Evolutionary conservation across 1,140 invertebrate species (phyloP).

Genomic region (Chrysopa pallens): DNA sequence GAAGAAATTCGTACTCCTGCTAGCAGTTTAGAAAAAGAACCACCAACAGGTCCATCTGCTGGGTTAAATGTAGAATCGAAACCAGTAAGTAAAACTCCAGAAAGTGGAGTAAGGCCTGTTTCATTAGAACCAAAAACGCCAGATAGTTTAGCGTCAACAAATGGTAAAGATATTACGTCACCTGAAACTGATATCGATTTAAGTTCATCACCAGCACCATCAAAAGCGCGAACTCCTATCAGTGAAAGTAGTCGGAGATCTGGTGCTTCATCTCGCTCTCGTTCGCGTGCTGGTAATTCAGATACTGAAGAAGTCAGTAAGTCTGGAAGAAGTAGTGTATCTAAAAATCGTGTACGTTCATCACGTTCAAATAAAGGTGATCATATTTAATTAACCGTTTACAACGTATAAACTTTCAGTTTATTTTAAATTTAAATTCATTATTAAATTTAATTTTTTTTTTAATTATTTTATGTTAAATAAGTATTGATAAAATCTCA

Average conservation of each 20-base stretch:
- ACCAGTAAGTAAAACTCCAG: background rate
- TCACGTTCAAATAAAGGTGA: background rate
- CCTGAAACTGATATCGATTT: background rate
- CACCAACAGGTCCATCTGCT: too few species aligned
- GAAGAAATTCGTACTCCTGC: too few species aligned
- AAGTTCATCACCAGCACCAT: background rate
- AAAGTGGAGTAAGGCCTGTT: background rate
- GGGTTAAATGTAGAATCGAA: background rate
- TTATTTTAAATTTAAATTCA: too few species aligned
- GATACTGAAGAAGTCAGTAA: background rate
- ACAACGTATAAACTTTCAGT: too few species aligned
- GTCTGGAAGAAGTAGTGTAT: background rate
- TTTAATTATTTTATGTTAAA: too few species aligned
- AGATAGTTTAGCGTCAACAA: background rate
- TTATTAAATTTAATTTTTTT: too few species aligned
- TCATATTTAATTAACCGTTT: too few species aligned
- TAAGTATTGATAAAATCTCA: too few species aligned
- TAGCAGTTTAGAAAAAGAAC: too few species aligned
- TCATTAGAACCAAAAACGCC: background rate
- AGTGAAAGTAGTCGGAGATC: background rate
- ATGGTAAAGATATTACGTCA: background rate
- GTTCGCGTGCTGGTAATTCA: background rate
- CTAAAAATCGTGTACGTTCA: background rate
- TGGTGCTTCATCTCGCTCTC: background rate
- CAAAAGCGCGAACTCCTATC: background rate